These are phyloP conservation scores for Eucidaris tribuloides DNA, from an alignment of 35 echinoderm and acorn worm species.

Conservation along the genomic window DNA sequence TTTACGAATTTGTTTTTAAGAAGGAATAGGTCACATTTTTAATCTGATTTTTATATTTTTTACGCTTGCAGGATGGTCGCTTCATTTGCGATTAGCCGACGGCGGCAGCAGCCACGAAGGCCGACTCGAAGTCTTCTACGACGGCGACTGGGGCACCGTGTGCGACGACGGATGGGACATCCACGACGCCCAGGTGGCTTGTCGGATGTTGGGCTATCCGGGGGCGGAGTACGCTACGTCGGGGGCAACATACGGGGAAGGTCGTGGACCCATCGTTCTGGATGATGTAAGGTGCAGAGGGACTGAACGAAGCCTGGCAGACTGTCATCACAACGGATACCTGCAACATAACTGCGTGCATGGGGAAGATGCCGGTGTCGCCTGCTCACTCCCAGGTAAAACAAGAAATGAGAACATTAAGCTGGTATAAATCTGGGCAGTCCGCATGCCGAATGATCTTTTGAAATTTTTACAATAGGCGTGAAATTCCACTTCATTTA, in stretches of 20 bases:
- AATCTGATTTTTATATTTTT: too few relatives aligned
- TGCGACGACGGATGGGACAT: conserved; percentile 40
- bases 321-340: background rate
- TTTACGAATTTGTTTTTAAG: too few relatives aligned
- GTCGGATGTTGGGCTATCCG: conserved; percentile 19
- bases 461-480: too few relatives aligned
- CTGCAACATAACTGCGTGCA: conserved; percentile 12
- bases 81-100: too few relatives aligned
- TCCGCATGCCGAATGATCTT: too few relatives aligned
- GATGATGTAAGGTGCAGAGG: conserved; percentile 31
- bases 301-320: background rate
- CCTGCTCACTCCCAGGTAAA: conserved; percentile 21
- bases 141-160: conserved; percentile 34
- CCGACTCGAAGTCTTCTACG: conserved; percentile 15
- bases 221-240: background rate
- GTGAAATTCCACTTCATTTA: too few relatives aligned
- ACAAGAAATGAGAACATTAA: too few relatives aligned
- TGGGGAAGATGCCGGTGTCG: conserved; percentile 36
- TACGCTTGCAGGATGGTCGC: background rate
- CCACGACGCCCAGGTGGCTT: conserved; percentile 30
- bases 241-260: conserved; percentile 25
- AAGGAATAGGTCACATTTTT: too few relatives aligned
- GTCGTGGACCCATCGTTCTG: background rate
- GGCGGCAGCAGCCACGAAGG: background rate
- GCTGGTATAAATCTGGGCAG: too few relatives aligned